These are phyloP conservation scores for Holacanthus passer DNA, from an alignment of 2,113 vertebrate species.

Conservation along the genomic window DNA sequence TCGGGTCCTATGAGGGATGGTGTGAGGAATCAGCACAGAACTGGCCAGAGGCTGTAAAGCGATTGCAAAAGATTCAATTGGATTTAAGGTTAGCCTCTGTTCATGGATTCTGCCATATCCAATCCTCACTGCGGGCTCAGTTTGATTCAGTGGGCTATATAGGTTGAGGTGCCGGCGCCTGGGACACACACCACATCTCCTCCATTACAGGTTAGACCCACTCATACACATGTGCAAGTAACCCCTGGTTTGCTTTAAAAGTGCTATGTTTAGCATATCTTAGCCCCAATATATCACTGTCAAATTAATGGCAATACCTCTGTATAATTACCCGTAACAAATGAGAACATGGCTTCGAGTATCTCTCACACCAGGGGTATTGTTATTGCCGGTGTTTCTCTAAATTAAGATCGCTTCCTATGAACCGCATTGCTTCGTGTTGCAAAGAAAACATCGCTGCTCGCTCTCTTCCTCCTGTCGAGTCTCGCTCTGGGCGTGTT, in stretches of 20 bases:
- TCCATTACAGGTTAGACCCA: neutral
- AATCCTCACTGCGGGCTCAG: conserved; percentile 56
- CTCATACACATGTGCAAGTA: neutral
- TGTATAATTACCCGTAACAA: conserved; percentile 44
- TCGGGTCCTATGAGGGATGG: conserved; percentile 48
- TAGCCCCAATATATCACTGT: conserved; percentile 39
- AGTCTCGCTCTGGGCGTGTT: conserved; percentile 8
- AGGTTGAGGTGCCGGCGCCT: conserved; percentile 12
- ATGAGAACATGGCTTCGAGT: conserved; percentile 41
- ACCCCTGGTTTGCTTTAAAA: conserved; percentile 11
- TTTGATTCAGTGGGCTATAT: conserved; percentile 46
- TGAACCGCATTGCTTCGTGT: neutral
- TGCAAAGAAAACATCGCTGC: conserved; percentile 23
- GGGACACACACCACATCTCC: conserved; percentile 5
- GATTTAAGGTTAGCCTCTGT: conserved; percentile 68
- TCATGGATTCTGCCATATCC: conserved; percentile 59
- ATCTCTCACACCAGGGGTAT: conserved; percentile 18
- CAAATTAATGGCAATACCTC: conserved; percentile 44
- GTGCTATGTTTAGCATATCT: conserved; percentile 40
- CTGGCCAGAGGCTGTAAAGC: conserved; percentile 59
- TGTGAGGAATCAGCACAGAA: conserved; percentile 55
- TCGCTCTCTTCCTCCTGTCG: neutral
- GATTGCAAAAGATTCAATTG: conserved; percentile 69
- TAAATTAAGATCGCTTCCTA: conserved; percentile 40
- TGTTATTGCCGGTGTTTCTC: conserved; percentile 17